Evolutionary conservation across 2,888 invertebrate genomes (phyloP), one percentile per base, ranked within the genome.

Genomic region (Hydrotaea cyrtoneurina): DNA sequence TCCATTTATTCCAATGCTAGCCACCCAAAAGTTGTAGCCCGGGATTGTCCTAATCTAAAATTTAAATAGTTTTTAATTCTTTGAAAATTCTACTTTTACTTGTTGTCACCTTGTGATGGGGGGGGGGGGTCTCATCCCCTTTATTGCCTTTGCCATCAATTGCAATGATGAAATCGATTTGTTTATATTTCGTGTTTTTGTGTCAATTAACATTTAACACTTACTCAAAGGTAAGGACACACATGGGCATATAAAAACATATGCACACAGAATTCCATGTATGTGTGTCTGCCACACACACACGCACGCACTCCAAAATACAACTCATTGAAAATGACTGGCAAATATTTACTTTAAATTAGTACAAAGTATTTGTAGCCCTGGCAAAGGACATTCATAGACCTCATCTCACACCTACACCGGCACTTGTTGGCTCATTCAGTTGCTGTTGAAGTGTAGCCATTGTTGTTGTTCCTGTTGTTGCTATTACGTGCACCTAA

Each of bases 311-410:
- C 36, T 31, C 8, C 64, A 62, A 26, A 62, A 62, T 11, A 66
- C 7, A 19, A 39, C 21, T 31, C 39, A 78, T 71, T 72, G 72
- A 73, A 78, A 78, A 57, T 78, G 53, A 78, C 62, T 50, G 53
- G 36, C 72, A 78, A 78, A 78, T 78, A 72, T 78, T 78, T 78
- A 73, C 72, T 36, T 73, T 23, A 72, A 72, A 78, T 78, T 73
- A 78, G 71, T 62, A 71, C 46, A 13, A 59, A 75, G 64, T 50
- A 50, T 64, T 50, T 15, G 62, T 36, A 31, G 7, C 31, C 7
- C 62, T 1, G 31, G n/a, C 59, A 59, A 2, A 23, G 26, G 4
- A 59, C 26, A 21, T n/a, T n/a, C 21, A 21, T 11, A 23, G 2
- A 26, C 59, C 31, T 7, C 19, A n/a, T 36, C n/a, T 59, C 17